Base-by-base conservation (phyloP, 2,888 invertebrate genomes). In the Gnatocerus cornutus region DNA sequence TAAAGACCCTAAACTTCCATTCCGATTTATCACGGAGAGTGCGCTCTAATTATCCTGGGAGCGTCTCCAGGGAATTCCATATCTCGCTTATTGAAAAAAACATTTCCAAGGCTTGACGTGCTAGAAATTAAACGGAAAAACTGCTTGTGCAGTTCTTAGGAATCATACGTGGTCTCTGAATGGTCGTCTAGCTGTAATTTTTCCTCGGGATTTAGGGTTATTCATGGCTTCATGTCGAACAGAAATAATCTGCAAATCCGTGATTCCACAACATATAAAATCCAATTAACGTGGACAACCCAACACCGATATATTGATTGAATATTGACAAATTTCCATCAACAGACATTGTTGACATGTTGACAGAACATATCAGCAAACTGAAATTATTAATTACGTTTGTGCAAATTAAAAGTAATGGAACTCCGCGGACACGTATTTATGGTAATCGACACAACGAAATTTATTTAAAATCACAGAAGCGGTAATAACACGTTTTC, bases 311-410 rank as follows among this genome's bases (percentile, higher is more conserved):
- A 13, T 56, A 56, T 56, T 46, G 30, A 46, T 46, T 59, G 58
- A 58, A 12, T 45, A 55, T 29, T 43, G 58, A 58, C 45, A 45
- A 58, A 58, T 29, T 45, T 29, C 29, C 43, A 58, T 41, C 56
- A 21, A n/a, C 16, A 37, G 39, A 53, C 37, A 16, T n/a, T 53
- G 50, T 27, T 53, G 56, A 56, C 56, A 45, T 58, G 58, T 58
- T 58, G 58, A 58, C 46, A 59, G 30, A 6, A 59, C 45, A 14
- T 46, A 59, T 59, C 46, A 59, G 45, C 59, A 45, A 46, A 43
- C 7, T 46, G 46, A 59, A 43, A 59, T 59, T 59, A 59, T 59
- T 59, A 46, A 59, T 59, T 46, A n/a, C 45, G n/a, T 59, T 59
- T 27, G 46, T 21, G n/a, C 46, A 45, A 46, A 59, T 33, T 14